phyloP scores from a whole-genome alignment of 2,888 invertebrate species.

The Cantharis rustica region DNA sequence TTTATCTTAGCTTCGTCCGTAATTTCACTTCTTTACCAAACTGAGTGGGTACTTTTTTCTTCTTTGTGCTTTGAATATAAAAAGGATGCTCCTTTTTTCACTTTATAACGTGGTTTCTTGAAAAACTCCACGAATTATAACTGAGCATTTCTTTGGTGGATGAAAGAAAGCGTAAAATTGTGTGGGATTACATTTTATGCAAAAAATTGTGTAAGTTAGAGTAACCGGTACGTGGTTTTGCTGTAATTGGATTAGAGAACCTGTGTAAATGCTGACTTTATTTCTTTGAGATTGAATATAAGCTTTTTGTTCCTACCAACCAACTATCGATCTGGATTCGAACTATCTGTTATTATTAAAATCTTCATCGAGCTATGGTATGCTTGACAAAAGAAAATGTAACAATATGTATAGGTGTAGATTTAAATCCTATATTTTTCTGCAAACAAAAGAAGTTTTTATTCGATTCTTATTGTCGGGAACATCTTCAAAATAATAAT shows the following conservation, averaged over 20 bases:
- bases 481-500: too few species aligned
- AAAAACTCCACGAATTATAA: neutral
- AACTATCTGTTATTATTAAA: too few species aligned
- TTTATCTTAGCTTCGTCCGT: neutral
- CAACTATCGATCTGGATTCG: too few species aligned
- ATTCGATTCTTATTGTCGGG: too few species aligned
- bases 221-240: neutral
- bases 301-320: too few species aligned
- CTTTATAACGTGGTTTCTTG: neutral
- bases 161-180: neutral
- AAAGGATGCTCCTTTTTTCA: neutral
- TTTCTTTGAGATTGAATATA: neutral
- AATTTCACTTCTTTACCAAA: neutral
- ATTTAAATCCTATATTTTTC: too few species aligned
- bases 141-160: neutral
- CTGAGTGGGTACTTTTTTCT: neutral
- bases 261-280: neutral
- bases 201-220: neutral
- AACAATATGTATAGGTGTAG: too few species aligned
- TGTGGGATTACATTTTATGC: neutral
- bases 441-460: too few species aligned
- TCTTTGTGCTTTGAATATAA: neutral
- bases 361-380: too few species aligned
- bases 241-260: neutral
- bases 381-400: too few species aligned